Evolutionary conservation across 2,888 invertebrate species (phyloP).

Genomic region (Acleris holmiana): DNA sequence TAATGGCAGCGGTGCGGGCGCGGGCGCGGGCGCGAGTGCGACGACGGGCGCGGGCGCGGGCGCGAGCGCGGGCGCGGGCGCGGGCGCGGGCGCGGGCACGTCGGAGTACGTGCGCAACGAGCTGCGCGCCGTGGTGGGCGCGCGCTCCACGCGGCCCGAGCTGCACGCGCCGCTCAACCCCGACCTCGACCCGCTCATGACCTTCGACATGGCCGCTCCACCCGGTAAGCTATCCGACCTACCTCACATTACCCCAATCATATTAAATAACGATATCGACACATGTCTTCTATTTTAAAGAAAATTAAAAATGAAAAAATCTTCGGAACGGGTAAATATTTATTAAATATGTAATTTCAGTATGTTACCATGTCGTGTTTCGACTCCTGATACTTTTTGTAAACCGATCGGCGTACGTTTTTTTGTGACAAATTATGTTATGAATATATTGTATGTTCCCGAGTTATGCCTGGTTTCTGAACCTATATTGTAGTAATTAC

Average conservation of each 20-base stretch:
- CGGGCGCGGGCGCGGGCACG: constrained; percentile 84
- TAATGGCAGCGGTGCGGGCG: constrained; percentile 16
- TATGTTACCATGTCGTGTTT: not conserved
- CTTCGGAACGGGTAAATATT: not conserved
- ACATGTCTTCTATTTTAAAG: not conserved
- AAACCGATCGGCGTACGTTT: not conserved
- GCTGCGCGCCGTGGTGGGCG: constrained; percentile 94
- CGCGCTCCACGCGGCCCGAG: constrained; percentile 86
- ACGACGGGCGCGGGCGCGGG: constrained; percentile 73
- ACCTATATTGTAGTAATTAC: not conserved
- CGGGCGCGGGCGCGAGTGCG: constrained; percentile 44
- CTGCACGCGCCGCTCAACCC: constrained; percentile 77
- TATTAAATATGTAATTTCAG: not conserved
- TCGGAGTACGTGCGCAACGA: constrained; percentile 97
- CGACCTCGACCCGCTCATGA: constrained; percentile 89
- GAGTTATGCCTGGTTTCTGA: constrained; percentile 22
- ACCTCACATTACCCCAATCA: not conserved
- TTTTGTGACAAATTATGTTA: constrained; percentile 7
- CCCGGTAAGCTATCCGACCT: constrained; percentile 59
- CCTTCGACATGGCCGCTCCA: constrained; percentile 88
- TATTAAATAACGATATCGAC: no score
- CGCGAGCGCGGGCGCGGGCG: constrained; percentile 77
- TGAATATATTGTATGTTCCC: not conserved
- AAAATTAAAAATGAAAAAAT: not conserved
- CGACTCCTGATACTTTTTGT: not conserved